phyloP scores from a whole-genome alignment of 2,888 invertebrate species.

The Nowickia ferox region DNA sequence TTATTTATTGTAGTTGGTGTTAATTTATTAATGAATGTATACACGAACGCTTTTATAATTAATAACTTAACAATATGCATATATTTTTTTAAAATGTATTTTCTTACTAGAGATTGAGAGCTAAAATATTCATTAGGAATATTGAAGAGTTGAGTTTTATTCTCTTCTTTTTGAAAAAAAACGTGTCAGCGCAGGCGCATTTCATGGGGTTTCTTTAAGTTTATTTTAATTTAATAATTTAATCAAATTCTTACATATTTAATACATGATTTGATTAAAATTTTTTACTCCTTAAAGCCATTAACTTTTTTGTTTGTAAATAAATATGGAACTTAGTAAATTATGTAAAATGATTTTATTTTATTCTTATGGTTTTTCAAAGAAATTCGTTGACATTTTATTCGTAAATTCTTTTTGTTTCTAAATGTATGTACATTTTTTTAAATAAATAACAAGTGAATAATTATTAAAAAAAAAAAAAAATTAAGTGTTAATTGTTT shows the following conservation, averaged over 20 bases:
- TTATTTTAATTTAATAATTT: conserved; percentile 35
- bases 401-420: background rate
- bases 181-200: conserved; percentile 75
- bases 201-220: conserved; percentile 16
- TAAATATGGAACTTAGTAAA: conserved; percentile 58
- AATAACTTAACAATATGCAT: conserved; percentile 31
- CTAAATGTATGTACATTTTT: conserved; percentile 64
- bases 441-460: conserved; percentile 75
- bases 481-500: conserved; percentile 51
- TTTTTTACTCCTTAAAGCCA: background rate
- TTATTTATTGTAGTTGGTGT: conserved; percentile 63
- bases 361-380: background rate
- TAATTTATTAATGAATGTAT: conserved; percentile 82
- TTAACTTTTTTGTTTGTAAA: background rate
- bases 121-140: conserved; percentile 80
- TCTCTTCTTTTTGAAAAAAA: conserved; percentile 35
- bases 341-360: conserved; percentile 61
- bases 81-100: background rate
- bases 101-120: conserved; percentile 72
- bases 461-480: conserved; percentile 76
- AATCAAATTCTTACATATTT: conserved; percentile 70
- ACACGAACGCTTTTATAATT: conserved; percentile 69
- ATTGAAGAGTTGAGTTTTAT: conserved; percentile 40
- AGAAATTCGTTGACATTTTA: conserved; percentile 14
- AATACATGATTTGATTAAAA: conserved; percentile 63